These are phyloP conservation scores for Zygothrica quintamaculata DNA, from an alignment of 2,888 invertebrate genomes.

Conservation along the genomic window DNA sequence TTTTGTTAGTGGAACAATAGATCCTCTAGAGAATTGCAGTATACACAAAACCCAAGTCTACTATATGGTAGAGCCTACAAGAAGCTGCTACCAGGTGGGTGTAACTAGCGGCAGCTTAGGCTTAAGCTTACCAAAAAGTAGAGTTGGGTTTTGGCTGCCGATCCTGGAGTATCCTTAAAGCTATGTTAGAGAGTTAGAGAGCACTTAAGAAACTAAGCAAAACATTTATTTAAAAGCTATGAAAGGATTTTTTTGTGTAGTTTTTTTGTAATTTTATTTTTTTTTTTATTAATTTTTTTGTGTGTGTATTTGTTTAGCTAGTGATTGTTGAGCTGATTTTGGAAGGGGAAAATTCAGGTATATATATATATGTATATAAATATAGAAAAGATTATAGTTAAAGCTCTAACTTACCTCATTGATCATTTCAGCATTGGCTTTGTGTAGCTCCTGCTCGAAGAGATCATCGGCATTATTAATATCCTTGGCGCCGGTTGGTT, in stretches of 20 bases:
- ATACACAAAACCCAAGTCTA: conserved; percentile 19
- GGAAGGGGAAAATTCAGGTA: conserved; percentile 34
- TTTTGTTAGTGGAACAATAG: too few relatives aligned
- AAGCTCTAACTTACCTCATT: conserved; percentile 79
- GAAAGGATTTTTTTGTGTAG: conserved; percentile 47
- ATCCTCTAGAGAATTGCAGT: too few relatives aligned
- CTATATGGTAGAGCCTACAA: conserved; percentile 3
- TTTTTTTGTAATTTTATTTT: conserved; percentile 17
- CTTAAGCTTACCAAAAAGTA: background rate
- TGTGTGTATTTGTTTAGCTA: conserved; percentile 55
- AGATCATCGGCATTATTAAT: conserved; percentile 61
- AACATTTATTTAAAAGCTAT: conserved; percentile 76
- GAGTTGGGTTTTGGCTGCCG: conserved; percentile 22
- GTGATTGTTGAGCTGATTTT: conserved; percentile 81
- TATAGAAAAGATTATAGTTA: background rate
- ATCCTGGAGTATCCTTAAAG: conserved; percentile 2
- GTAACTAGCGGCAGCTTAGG: conserved; percentile 2
- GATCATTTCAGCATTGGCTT: conserved; percentile 83
- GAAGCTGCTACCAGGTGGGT: conserved; percentile 48
- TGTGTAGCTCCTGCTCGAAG: conserved; percentile 82
- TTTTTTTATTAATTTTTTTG: conserved; percentile 29
- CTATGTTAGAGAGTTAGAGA: conserved; percentile 34
- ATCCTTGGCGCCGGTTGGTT: conserved; percentile 40
- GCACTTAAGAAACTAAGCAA: conserved; percentile 56
- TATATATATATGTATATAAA: conserved; percentile 16